A percentile compares a stretch with the other conserved stretches of the same genome.
Conservation (phyloP, 2,888 invertebrate species). For the Hypolimnas misippus region DNA sequence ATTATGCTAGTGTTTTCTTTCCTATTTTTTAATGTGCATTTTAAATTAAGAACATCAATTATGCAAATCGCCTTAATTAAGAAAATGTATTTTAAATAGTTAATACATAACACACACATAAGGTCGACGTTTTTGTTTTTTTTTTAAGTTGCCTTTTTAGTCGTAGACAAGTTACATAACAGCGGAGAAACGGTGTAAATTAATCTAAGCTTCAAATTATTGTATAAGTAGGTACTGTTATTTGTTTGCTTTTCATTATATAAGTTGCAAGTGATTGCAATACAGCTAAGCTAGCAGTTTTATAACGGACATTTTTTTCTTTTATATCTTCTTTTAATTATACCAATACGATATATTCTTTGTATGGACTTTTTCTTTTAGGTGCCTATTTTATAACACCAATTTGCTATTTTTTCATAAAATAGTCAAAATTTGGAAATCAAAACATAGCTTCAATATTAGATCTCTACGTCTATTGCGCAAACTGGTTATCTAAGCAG, state of each 20-base stretch:
- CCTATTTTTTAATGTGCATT: too few species aligned
- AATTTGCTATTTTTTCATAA: too few species aligned
- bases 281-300: not conserved
- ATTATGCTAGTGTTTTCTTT: too few species aligned
- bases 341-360: too few species aligned
- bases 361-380: too few species aligned
- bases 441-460: not conserved
- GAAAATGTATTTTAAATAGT: too few species aligned
- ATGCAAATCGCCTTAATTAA: too few species aligned
- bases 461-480: slow-evolving; percentile 22
- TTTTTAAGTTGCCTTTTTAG: not conserved
- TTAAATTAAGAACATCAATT: too few species aligned
- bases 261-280: not conserved
- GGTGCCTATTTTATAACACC: too few species aligned
- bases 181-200: slow-evolving; percentile 18
- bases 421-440: too few species aligned
- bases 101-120: not conserved
- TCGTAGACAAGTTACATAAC: slow-evolving; percentile 4
- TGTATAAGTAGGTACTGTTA: slow-evolving; percentile 10
- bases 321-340: not conserved
- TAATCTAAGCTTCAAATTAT: slow-evolving; percentile 10
- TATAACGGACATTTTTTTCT: not conserved
- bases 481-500: slow-evolving; percentile 36
- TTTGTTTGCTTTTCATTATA: slow-evolving; percentile 12
- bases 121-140: not conserved